These are phyloP conservation scores for Thecophora atra DNA, from an alignment of 2,888 invertebrate species.

Conservation along the genomic window DNA sequence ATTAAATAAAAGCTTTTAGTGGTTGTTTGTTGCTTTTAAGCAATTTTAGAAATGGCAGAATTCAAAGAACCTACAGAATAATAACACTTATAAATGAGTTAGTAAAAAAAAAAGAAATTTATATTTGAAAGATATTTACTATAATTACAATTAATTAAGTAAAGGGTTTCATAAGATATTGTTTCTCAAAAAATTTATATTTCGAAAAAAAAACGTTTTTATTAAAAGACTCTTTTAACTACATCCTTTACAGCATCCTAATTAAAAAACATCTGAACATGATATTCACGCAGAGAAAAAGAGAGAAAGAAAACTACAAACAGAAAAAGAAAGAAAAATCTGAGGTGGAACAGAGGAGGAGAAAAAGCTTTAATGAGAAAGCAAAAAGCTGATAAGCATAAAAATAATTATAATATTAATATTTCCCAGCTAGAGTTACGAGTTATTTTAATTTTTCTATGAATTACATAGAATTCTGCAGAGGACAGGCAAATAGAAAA, in stretches of 20 bases:
- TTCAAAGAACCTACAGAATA: too few relatives aligned
- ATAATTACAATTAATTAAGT: neutral
- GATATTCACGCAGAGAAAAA: neutral
- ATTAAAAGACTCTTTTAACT: neutral
- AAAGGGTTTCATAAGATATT: neutral
- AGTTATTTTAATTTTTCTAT: constrained; percentile 6
- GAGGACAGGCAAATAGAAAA: neutral
- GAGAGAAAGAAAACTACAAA: neutral
- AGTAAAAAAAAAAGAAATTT: too few relatives aligned
- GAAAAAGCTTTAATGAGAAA: constrained; percentile 18
- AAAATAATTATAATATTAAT: neutral
- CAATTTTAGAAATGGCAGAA: too few relatives aligned
- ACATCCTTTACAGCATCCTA: constrained; percentile 17
- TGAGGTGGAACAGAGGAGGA: neutral
- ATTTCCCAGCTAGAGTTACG: constrained; percentile 7
- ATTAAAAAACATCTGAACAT: neutral
- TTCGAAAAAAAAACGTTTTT: neutral
- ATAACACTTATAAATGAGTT: too few relatives aligned
- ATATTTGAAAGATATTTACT: too few relatives aligned
- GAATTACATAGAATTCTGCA: constrained; percentile 4
- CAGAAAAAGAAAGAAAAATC: neutral
- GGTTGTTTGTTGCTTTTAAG: too few relatives aligned
- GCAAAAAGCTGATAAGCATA: neutral
- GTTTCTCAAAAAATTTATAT: neutral
- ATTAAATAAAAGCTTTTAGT: too few relatives aligned